Conservation (phyloP, 2,113 vertebrate genomes). For the Chaetorhynchus papuensis region DNA sequence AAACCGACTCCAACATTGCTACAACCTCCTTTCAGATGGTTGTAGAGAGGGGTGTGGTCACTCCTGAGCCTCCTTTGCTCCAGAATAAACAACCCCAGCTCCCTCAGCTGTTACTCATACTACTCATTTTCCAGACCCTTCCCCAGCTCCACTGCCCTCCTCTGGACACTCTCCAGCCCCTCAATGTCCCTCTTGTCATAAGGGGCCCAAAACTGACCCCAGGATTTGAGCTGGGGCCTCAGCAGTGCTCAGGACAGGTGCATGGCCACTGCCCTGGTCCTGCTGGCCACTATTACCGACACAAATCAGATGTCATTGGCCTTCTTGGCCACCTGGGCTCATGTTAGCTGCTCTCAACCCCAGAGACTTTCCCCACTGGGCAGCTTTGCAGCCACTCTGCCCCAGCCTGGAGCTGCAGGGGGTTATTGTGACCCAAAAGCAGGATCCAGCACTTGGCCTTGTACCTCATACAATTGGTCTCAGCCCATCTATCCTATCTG, state of each 20-base stretch:
- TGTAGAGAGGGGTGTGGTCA: no score
- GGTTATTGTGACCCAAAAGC: not conserved
- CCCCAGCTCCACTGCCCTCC: not conserved
- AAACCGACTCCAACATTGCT: accelerated
- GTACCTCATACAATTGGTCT: not conserved
- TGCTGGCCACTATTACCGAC: not conserved
- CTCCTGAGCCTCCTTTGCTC: not conserved
- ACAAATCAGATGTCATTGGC: accelerated
- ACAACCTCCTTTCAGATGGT: accelerated
- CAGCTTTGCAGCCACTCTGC: not conserved
- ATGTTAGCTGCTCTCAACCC: accelerated
- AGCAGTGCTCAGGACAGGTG: not conserved
- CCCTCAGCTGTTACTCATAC: not conserved
- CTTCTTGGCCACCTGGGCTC: not conserved
- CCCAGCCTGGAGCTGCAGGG: not conserved
- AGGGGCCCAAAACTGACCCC: not conserved
- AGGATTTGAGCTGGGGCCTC: accelerated
- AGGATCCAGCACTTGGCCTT: not conserved
- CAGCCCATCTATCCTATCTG: not conserved
- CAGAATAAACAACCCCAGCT: accelerated
- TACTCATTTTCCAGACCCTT: not conserved
- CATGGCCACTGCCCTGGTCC: accelerated
- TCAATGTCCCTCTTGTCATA: not conserved
- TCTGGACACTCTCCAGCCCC: accelerated
- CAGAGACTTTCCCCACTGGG: accelerated